These are phyloP conservation scores for Beaufortia kweichowensis DNA, from an alignment of 2,113 vertebrate genomes.

Conservation along the genomic window DNA sequence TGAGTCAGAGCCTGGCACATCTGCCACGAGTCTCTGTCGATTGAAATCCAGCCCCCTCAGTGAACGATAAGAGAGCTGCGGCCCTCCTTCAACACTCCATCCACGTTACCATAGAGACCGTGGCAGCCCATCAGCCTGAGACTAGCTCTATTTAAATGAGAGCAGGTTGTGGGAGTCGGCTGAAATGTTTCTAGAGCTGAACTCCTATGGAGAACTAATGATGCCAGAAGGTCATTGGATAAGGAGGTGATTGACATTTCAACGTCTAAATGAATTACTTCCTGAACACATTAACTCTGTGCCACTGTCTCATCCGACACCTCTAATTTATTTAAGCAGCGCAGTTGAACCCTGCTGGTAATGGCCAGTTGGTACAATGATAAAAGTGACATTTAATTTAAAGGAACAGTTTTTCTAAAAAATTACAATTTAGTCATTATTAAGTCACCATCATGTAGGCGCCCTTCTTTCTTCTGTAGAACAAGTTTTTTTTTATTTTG, in stretches of 20 bases:
- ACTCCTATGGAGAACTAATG: constrained; percentile 42
- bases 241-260: neutral
- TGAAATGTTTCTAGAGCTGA: constrained; percentile 6
- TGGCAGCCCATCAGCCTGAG: constrained; percentile 51
- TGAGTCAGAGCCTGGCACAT: constrained; percentile 43
- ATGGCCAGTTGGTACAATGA: constrained; percentile 12
- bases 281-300: neutral
- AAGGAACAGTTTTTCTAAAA: constrained; percentile 8
- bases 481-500: neutral
- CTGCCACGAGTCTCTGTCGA: constrained; percentile 33
- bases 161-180: constrained; percentile 33
- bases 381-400: constrained; percentile 8
- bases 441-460: neutral
- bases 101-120: constrained; percentile 68
- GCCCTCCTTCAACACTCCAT: constrained; percentile 54
- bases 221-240: constrained; percentile 22
- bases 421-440: neutral
- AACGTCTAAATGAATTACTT: constrained; percentile 17
- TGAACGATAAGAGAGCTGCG: constrained; percentile 32
- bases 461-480: neutral
- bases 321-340: constrained; percentile 18
- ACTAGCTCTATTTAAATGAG: constrained; percentile 47
- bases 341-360: neutral
- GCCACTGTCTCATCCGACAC: neutral
- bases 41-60: constrained; percentile 38